Conservation (phyloP, 2,888 invertebrate species). For the Apomyelois bistriatella region DNA sequence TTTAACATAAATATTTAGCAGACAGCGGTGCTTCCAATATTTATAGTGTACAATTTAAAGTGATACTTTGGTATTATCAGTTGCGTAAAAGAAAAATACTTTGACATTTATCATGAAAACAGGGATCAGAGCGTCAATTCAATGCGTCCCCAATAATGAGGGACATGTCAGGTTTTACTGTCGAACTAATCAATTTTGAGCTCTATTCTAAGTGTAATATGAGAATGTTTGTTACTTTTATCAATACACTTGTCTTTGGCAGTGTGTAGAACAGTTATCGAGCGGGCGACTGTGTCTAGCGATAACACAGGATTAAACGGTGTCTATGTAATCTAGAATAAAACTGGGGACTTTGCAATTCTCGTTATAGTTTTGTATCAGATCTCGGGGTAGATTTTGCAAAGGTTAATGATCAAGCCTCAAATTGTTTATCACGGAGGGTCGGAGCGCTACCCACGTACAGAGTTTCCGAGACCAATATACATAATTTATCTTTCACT, state of each 20-base stretch:
- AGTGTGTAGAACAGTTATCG: conserved; percentile 46
- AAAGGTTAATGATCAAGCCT: conserved; percentile 35
- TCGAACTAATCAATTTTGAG: conserved; percentile 22
- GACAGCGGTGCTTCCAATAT: conserved; percentile 16
- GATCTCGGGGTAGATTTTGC: conserved; percentile 19
- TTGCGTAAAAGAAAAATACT: conserved; percentile 26
- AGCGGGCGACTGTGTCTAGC: conserved; percentile 44
- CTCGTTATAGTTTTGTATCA: conserved; percentile 4
- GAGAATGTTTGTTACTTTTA: conserved; percentile 25
- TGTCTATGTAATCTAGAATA: conserved; percentile 45
- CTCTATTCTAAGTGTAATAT: conserved; percentile 31
- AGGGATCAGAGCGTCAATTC: conserved; percentile 50
- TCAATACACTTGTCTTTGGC: conserved; percentile 34
- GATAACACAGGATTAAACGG: conserved; percentile 58
- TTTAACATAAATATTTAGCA: conserved; percentile 35
- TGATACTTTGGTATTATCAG: conserved; percentile 8
- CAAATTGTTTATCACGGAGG: conserved; percentile 23
- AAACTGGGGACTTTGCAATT: conserved; percentile 39
- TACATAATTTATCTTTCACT: conserved; percentile 26
- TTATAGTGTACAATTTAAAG: conserved; percentile 25
- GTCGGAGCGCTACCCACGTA: conserved; percentile 25
- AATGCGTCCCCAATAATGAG: conserved; percentile 45
- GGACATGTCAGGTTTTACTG: conserved; percentile 25
- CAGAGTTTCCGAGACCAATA: conserved; percentile 27
- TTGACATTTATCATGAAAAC: conserved; percentile 44